Conservation (phyloP, 1,140 invertebrate genomes). For the Reticulitermes speratus region DNA sequence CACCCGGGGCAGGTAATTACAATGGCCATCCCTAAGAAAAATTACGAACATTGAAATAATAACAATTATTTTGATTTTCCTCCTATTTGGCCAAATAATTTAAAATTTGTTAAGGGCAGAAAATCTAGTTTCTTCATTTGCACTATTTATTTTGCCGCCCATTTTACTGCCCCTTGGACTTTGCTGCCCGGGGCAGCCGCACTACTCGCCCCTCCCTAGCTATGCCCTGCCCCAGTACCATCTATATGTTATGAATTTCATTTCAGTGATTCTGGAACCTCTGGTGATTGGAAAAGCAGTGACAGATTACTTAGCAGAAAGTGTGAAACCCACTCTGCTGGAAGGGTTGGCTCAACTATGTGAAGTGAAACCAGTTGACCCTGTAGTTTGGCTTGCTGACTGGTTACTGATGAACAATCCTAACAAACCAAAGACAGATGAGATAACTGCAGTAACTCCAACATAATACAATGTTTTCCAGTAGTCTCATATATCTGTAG, state of each 20-base stretch:
- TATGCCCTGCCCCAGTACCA: too few species aligned
- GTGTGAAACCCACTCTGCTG: slow-evolving; percentile 62
- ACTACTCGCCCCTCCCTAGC: too few species aligned
- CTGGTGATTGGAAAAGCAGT: slow-evolving; percentile 42
- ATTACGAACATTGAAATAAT: too few species aligned
- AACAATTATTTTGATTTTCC: too few species aligned
- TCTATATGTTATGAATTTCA: neutral
- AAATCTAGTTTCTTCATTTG: too few species aligned
- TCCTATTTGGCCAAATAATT: too few species aligned
- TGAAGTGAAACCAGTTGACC: slow-evolving; percentile 69
- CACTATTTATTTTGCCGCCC: too few species aligned
- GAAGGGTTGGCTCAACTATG: slow-evolving; percentile 69
- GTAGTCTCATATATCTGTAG: slow-evolving; percentile 11
- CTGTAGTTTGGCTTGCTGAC: slow-evolving; percentile 74
- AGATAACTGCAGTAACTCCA: neutral
- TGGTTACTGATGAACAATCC: slow-evolving; percentile 75
- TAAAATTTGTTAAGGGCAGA: too few species aligned
- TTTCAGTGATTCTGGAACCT: slow-evolving; percentile 31
- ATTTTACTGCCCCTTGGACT: too few species aligned
- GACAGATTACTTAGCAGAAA: slow-evolving; percentile 65
- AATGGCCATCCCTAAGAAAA: too few species aligned
- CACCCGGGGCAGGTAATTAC: too few species aligned
- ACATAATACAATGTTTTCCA: slow-evolving; percentile 3
- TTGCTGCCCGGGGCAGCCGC: too few species aligned
- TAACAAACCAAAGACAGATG: slow-evolving; percentile 58